Base-by-base conservation (phyloP, 2,888 invertebrate species). In the Thymelicus lineola region DNA sequence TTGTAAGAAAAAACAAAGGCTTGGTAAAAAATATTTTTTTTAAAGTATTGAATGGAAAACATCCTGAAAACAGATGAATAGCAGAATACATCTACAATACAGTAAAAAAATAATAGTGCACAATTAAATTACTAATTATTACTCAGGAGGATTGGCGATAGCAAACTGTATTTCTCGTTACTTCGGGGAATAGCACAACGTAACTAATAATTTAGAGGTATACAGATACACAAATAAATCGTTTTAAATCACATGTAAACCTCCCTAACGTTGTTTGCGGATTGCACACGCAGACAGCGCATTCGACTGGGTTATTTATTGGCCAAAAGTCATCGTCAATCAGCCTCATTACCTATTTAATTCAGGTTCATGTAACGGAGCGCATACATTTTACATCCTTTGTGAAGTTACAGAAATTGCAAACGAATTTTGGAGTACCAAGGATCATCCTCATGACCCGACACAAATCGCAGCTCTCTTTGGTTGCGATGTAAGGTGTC, bases 311-410 rank as follows among this genome's bases (percentile, higher is more conserved):
- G 42, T 38, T 59, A 38, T 59, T 59, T 59, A 59, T 59, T 59
- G 42, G 38, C 45, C 20, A 38, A 68, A 64, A 48, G 69, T 50
- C 58, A 48, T 65, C 76, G 78, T 79, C 81, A 81, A 78, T 80
- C 77, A 80, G 76, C 72, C 77, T 80, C 82, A 83, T 86, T 83
- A 81, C 79, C 77, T 81, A 84, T 87, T 83, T 83, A 84, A 82
- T 80, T 84, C 84, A 82, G 85, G 79, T 68, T 17, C 55, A 36
- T 68, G 69, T 64, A 63, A 71, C 69, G 72, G 57, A 68, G 70
- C 58, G 71, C 70, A 74, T 4, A 42, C 42, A 10, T 12, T 9
- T 9, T 42, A 3, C 42, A 28, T 28, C 28, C 28, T 28, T 28
- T 3, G 28, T 28, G 28, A 28, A 3, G 3, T 28, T 28, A 28